Percentiles rank a stretch among this genome's conserved stretches.
These are phyloP conservation scores for Dipodomys stephensi DNA, from an alignment of 2,113 vertebrate genomes.

Conservation along the genomic window DNA sequence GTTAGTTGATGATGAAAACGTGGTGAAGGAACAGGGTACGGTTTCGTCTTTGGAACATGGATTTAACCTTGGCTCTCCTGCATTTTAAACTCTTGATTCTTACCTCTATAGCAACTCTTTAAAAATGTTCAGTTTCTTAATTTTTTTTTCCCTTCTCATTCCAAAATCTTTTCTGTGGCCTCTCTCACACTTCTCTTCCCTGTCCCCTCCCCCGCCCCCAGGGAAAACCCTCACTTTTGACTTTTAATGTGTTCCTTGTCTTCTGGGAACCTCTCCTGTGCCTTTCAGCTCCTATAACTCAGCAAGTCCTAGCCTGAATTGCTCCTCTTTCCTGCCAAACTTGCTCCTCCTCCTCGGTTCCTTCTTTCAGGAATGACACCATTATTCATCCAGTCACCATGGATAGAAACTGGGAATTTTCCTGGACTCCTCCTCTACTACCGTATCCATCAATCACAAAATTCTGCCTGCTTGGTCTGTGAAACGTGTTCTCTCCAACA, in stretches of 20 bases:
- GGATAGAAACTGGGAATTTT: constrained; percentile 40
- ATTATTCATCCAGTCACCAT: constrained; percentile 21
- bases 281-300: not conserved
- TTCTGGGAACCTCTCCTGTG: not conserved
- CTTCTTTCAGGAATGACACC: constrained; percentile 73
- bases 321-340: constrained; percentile 58
- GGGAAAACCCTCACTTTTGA: not conserved
- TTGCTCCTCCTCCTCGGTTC: constrained; percentile 62
- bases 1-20: not conserved
- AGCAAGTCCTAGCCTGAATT: constrained; percentile 72
- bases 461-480: not conserved
- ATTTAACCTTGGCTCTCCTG: not conserved
- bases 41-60: not conserved
- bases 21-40: not conserved
- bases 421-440: constrained; percentile 10
- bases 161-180: not conserved
- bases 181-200: not conserved
- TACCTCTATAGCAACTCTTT: not conserved
- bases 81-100: constrained; percentile 36
- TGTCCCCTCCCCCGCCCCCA: not conserved
- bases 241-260: not conserved
- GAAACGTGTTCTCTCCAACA: not conserved
- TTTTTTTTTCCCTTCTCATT: not conserved
- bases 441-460: not conserved
- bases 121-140: not conserved